Conservation (phyloP, 2,113 vertebrate genomes). For the Bucco capensis region DNA sequence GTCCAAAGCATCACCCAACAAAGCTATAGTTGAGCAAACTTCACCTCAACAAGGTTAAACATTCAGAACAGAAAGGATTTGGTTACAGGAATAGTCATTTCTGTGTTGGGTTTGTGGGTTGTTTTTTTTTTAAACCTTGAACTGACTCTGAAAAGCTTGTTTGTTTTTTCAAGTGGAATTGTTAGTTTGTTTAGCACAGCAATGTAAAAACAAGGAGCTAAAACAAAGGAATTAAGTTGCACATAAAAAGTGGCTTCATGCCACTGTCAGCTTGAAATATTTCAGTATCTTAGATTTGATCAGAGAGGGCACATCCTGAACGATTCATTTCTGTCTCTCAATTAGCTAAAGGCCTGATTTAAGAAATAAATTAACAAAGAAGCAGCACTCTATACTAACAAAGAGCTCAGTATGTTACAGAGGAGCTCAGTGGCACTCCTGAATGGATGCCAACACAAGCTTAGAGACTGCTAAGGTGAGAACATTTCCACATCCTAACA, state of each 20-base stretch:
- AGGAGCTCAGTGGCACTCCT: background rate
- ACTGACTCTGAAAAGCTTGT: background rate
- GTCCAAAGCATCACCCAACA: background rate
- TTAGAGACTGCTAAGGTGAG: background rate
- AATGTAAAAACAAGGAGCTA: too few species aligned
- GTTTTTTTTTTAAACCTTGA: background rate
- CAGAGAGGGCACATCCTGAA: fast-evolving
- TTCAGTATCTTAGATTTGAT: background rate
- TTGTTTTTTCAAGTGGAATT: too few species aligned
- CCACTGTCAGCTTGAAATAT: background rate
- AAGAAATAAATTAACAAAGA: too few species aligned
- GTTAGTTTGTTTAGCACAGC: too few species aligned
- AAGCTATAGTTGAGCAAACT: background rate
- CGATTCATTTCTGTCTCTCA: background rate
- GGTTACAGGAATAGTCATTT: background rate
- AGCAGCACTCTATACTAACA: too few species aligned
- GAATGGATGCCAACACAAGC: background rate
- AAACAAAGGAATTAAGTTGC: too few species aligned
- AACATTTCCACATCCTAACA: background rate
- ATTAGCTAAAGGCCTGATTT: background rate
- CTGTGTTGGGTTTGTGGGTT: background rate
- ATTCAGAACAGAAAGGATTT: background rate
- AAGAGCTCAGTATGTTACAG: background rate
- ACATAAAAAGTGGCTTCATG: too few species aligned
- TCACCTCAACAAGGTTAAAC: background rate